phyloP scores from a whole-genome alignment of 1,140 invertebrate species.

The Penaeus vannamei region DNA sequence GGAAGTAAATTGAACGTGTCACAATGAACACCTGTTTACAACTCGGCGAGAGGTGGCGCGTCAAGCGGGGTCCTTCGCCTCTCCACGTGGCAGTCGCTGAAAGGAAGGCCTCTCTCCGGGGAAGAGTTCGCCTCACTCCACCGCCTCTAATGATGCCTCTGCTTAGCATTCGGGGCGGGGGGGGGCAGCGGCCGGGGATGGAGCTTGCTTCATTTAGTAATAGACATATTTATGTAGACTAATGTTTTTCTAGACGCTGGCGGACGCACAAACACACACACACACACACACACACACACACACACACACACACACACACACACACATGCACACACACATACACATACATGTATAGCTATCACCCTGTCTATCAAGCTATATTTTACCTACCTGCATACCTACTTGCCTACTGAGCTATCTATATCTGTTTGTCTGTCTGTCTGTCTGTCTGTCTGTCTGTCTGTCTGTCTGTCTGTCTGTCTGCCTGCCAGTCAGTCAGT shows the following conservation, averaged over 20 bases:
- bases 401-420: too few species aligned
- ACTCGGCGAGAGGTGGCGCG: too few species aligned
- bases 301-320: background rate
- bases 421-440: background rate
- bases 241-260: background rate
- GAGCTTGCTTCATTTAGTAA: background rate
- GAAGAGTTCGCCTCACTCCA: too few species aligned
- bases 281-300: background rate
- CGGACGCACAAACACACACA: background rate
- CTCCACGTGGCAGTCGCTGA: too few species aligned
- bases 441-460: conserved; percentile 36
- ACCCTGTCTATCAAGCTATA: background rate
- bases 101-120: too few species aligned
- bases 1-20: too few species aligned
- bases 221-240: background rate
- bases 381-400: too few species aligned
- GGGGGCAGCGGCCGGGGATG: too few species aligned
- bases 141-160: too few species aligned
- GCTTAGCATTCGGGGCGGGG: too few species aligned
- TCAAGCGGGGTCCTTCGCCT: too few species aligned
- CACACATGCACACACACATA: background rate
- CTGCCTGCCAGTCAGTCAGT: background rate
- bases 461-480: conserved; percentile 18
- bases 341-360: background rate
- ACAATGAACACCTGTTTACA: too few species aligned